These are phyloP conservation scores for Luscinia megarhynchos DNA, from an alignment of 2,797 vertebrate species.

Conservation along the genomic window DNA sequence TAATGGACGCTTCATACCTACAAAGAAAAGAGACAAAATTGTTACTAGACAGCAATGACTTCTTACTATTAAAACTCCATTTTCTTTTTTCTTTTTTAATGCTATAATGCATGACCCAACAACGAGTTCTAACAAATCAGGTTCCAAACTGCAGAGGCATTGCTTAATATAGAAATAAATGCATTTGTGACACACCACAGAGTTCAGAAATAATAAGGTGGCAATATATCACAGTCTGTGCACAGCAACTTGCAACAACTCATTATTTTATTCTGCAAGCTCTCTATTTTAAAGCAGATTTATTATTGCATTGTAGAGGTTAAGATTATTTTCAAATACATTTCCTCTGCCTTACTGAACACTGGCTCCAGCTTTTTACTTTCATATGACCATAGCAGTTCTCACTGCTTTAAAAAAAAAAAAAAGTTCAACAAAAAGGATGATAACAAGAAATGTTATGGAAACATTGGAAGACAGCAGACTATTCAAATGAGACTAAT, in stretches of 20 bases:
- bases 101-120: neutral
- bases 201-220: neutral
- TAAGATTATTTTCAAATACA: neutral
- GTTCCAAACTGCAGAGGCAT: neutral
- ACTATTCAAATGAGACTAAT: neutral
- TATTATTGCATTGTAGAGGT: neutral
- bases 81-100: neutral
- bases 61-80: neutral
- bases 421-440: neutral
- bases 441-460: neutral
- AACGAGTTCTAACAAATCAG: neutral
- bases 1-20: conserved; percentile 84
- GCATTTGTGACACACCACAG: neutral
- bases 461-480: neutral
- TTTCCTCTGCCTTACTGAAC: neutral
- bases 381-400: neutral
- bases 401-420: neutral
- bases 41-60: neutral
- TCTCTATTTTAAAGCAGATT: conserved; percentile 4
- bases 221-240: neutral
- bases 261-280: neutral
- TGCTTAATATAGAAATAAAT: neutral
- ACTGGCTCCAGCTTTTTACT: neutral
- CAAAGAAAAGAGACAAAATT: neutral
- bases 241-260: neutral